Conservation (phyloP, 2,888 invertebrate species). For the Xylocampa areola region DNA sequence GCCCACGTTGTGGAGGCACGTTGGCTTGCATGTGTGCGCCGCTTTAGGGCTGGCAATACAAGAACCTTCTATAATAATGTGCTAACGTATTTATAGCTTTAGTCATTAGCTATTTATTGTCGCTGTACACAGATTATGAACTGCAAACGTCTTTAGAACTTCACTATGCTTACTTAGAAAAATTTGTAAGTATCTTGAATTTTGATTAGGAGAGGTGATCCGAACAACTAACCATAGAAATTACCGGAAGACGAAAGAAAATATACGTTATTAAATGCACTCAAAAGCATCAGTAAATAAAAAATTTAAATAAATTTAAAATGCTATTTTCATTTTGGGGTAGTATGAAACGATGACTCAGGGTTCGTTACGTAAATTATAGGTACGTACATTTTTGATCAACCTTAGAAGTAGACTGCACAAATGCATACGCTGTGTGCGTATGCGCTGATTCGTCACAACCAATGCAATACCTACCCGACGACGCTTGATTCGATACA, state of each 20-base stretch:
- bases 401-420: conserved; percentile 18
- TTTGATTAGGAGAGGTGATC: too few relatives aligned
- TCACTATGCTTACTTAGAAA: too few relatives aligned
- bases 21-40: conserved; percentile 38
- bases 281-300: too few relatives aligned
- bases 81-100: conserved; percentile 14
- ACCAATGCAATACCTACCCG: conserved; percentile 30
- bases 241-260: too few relatives aligned
- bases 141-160: too few relatives aligned
- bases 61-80: conserved; percentile 6
- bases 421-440: conserved; percentile 7
- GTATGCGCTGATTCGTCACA: conserved; percentile 28
- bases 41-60: conserved; percentile 12
- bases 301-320: too few relatives aligned
- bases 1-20: conserved; percentile 35
- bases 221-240: too few relatives aligned
- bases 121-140: neutral
- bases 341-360: neutral
- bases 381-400: too few relatives aligned
- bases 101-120: neutral
- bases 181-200: too few relatives aligned
- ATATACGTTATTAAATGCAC: too few relatives aligned
- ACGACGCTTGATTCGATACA: conserved; percentile 30
- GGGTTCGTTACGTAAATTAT: too few relatives aligned
- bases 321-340: neutral